Base-by-base conservation (phyloP, 30 jellyfish, hydroid and myxozoan genomes). In the Turritopsis rubra region DNA sequence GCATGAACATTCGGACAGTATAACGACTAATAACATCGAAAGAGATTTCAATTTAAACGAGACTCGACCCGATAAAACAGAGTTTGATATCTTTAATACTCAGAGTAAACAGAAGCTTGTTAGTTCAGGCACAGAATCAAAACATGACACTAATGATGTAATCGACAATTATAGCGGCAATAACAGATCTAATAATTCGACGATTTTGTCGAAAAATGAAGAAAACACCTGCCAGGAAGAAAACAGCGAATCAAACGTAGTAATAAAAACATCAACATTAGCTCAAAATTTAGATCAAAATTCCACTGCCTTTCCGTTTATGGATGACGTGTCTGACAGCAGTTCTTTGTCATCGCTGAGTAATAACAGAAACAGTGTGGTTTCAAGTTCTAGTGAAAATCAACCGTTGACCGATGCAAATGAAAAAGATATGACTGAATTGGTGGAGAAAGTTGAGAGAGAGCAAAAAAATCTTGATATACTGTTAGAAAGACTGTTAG, bases 261-360 rank as follows among this genome's bases (percentile, higher is more conserved):
- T 41, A 3, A 41, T 5, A 3, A 41, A 41, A 41, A 41, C 60
- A 41, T 41, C 13, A 13, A 41, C 60, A 41, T 13, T 3, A 3
- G 9, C 60, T 41, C 60, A 41, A 41, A 41, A 41, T 13, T 3
- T 13, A 5, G 60, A 41, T 3, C 60, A 41, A 41, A 41, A 5
- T 3, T 41, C 60, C 9, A 41, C 60, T 3, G 60, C 60, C 13
- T 41, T 41, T 41, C 60, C 60, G 13, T 41, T 41, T 41, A 41
- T 41, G 60, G 60, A 41, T 41, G 60, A 41, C 60, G 60, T 13
- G 13, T 41, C 60, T 3, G 60, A 41, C 60, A 41, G 13, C 60
- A 68, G 77, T 68, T 68, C 77, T n/a, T n/a, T 23, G 28, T 68
- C 77, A 68, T 68, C 77, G 30, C 17, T 68, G 30, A 68, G 31